Evolutionary conservation across 2,113 vertebrate species (phyloP), one percentile per base, ranked within the genome.

Genomic region (Hydrochoerus hydrochaeris): DNA sequence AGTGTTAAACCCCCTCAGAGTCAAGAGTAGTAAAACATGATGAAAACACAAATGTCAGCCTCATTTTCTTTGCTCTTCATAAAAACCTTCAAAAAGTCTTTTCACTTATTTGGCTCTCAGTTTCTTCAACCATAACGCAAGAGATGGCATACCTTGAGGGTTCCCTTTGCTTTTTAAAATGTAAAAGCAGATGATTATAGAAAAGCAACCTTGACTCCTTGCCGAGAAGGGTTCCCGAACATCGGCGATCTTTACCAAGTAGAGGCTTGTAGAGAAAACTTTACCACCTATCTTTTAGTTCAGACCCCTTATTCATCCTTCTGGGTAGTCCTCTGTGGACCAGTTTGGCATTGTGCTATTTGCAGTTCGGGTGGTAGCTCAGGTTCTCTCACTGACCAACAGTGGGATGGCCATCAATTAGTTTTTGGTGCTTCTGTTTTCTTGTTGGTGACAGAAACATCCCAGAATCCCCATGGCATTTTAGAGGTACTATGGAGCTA

Each of bases 371-470:
- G 19, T 84, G 6, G 24, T 62, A n/a, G 57, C n/a, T 77, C 22
- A 19, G 8, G 6, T 38, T 69, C 35, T 78, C 24, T 91, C 9
- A 46, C 2, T 65, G n/a, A 69, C 32, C 41, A 94, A 17, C 28
- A 63, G 35, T 38, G 38, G 8, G 20, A n/a, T 13, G 89, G 57
- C 44, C 16, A 16, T 38, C 52, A 28, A 77, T 89, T 52, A 11
- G 2, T 91, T 60, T 24, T 41, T 0, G 5, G n/a, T 69, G 58
- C 49, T 32, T 80, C 62, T 26, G 5, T 78, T 67, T 83, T 41
- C 16, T 71, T 28, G 12, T 38, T 19, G 10, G 16, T 44, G 38
- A 60, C 5, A 7, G 0, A 11, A 32, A 0, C 12, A 7, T 9
- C 13, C 35, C 67, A 62, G 57, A 3, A 49, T 49, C 67, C 10